Evolutionary conservation across 2,113 vertebrate species (phyloP).

Genomic region (Ivindomyrus marchei): DNA sequence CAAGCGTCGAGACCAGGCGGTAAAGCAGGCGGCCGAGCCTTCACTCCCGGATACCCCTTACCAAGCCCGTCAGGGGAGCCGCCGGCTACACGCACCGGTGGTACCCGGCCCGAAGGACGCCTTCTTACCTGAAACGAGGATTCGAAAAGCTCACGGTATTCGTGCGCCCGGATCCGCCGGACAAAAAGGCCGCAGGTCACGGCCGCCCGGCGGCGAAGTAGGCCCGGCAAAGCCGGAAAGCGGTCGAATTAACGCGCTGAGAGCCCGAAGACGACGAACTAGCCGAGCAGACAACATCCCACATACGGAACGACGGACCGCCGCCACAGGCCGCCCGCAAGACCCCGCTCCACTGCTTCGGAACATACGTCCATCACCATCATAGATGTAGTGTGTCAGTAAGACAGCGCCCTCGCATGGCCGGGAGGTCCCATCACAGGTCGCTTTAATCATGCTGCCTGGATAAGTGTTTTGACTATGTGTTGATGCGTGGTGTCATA

Average conservation of each 20-base stretch:
- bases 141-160: background rate
- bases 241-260: background rate
- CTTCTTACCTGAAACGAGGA: constrained; percentile 3
- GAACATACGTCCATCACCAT: background rate
- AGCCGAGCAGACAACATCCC: background rate
- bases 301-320: background rate
- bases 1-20: background rate
- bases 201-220: background rate
- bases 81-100: background rate
- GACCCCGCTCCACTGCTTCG: background rate
- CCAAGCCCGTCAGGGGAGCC: background rate
- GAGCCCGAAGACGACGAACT: background rate
- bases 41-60: background rate
- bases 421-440: background rate
- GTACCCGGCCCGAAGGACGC: background rate
- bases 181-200: background rate
- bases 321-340: background rate
- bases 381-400: background rate
- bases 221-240: background rate
- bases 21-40: background rate
- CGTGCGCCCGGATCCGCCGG: background rate
- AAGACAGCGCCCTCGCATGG: background rate
- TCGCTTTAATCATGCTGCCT: background rate
- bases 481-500: background rate
- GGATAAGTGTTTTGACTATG: background rate